These are phyloP conservation scores for Helicoverpa zea DNA, from an alignment of 1,140 invertebrate species.

Conservation along the genomic window DNA sequence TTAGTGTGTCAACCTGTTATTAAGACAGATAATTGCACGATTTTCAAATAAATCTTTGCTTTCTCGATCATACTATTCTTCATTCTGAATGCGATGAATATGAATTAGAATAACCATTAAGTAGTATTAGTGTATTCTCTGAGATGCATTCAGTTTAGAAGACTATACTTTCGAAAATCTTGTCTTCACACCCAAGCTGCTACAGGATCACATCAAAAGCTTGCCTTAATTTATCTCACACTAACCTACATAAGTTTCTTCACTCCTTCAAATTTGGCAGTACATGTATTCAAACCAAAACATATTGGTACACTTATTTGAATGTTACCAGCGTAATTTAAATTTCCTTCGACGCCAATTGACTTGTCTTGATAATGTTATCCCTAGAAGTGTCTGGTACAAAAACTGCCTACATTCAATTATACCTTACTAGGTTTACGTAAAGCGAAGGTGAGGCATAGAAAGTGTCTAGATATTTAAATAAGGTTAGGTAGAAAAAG, in stretches of 20 bases:
- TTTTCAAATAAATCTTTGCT: slow-evolving; percentile 8
- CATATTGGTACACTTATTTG: not conserved
- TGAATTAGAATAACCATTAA: no score
- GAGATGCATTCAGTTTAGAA: no score
- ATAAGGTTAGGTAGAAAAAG: slow-evolving; percentile 14
- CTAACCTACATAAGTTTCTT: slow-evolving; percentile 1
- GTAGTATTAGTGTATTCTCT: no score
- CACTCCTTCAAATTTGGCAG: not conserved
- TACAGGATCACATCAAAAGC: not conserved
- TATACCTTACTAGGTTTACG: slow-evolving; percentile 33
- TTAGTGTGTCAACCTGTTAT: slow-evolving; percentile 1
- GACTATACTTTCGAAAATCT: no score
- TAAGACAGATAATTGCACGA: not conserved
- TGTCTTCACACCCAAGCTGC: no score
- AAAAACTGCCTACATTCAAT: slow-evolving; percentile 19
- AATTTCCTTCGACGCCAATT: not conserved
- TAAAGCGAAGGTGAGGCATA: slow-evolving; percentile 4
- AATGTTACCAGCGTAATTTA: not conserved
- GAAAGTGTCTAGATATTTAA: slow-evolving; percentile 17
- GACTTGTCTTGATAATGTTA: slow-evolving; percentile 20
- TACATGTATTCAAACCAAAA: not conserved
- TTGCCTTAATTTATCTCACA: not conserved
- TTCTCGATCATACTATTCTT: not conserved
- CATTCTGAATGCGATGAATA: not conserved
- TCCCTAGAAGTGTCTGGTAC: not conserved